Base-by-base conservation (phyloP, 37 sponge, comb jelly and placozoan genomes). In the Tethya wilhelma region DNA sequence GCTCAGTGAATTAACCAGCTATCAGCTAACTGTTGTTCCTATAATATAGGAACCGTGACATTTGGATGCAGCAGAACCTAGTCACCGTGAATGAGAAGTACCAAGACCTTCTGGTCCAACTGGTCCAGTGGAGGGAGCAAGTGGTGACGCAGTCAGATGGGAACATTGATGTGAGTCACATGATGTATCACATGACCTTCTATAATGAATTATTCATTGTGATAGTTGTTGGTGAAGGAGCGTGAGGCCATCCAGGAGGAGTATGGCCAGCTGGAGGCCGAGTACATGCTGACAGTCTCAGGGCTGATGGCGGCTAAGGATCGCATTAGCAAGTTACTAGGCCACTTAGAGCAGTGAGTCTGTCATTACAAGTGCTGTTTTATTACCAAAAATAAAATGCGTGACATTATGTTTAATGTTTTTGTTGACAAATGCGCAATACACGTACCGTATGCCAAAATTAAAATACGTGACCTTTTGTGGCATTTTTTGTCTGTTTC, bases 261-360 rank as follows among this genome's bases (percentile, higher is more conserved):
- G 37, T 89, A 89, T 73, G 84, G 71, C 2, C 8, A 69, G 25
- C 65, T 83, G 67, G 89, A 83, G 45, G 64, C 26, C 25, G 84
- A 83, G 36, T 89, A 66, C 68, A 73, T 60, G 73, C 41, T 89
- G 43, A 38, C 26, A 14, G 36, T 38, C 43, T 72, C 64, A 2
- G 89, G 83, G 66, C 68, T 89, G 45, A 83, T 44, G 17, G 89
- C 89, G 29, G 89, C 89, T 22, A 53, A 84, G 56, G 89, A 89
- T 38, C 31, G 89, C 0, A 89, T 89, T 14, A 38, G 36, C 6
- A 57, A 70, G 41, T 74, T 89, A 33, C 74, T 83, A 14, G n/a
- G 0, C 39, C 89, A 89, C 26, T 59, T 89, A 25, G 84, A 89
- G 59, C 60, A 76, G 60, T 58, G 59, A 4, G 89, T 73, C n/a